Evolutionary conservation across 2,888 invertebrate genomes (phyloP).

Genomic region (Agrotis puta): DNA sequence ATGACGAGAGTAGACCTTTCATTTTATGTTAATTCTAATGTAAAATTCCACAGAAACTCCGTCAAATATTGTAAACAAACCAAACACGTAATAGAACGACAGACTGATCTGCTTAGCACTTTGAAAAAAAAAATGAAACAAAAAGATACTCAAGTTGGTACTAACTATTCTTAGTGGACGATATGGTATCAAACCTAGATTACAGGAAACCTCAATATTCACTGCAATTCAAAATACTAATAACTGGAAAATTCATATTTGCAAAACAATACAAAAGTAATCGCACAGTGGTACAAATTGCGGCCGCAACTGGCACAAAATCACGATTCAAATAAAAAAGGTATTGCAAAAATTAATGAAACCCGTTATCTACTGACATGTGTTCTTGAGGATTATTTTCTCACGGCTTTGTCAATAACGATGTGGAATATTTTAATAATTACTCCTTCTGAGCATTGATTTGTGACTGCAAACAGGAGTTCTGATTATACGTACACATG

Average conservation of each 20-base stretch:
- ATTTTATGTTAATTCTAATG: not conserved
- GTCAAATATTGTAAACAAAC: not conserved
- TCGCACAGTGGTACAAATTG: constrained; percentile 56
- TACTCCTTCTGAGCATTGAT: constrained; percentile 41
- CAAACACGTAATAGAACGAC: not conserved
- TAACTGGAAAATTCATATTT: constrained; percentile 62
- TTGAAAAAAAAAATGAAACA: not conserved
- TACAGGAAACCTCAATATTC: constrained; percentile 4
- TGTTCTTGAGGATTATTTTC: constrained; percentile 70
- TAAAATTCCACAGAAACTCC: not conserved
- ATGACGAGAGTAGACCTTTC: not conserved
- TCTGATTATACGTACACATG: constrained; percentile 38
- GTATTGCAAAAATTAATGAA: constrained; percentile 77
- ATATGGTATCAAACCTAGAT: constrained; percentile 5
- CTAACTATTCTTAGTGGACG: not conserved
- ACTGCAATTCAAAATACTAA: constrained; percentile 39
- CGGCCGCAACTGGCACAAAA: constrained; percentile 54
- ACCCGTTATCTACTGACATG: constrained; percentile 71
- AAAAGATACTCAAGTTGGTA: not conserved
- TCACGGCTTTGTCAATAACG: constrained; percentile 71
- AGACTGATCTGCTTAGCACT: not conserved
- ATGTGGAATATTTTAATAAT: constrained; percentile 61
- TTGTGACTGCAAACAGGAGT: constrained; percentile 31
- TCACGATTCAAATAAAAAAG: constrained; percentile 54
- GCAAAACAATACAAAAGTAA: constrained; percentile 64